These are phyloP conservation scores for Pithys albifrons DNA, from an alignment of 2,113 vertebrate species.

Conservation along the genomic window DNA sequence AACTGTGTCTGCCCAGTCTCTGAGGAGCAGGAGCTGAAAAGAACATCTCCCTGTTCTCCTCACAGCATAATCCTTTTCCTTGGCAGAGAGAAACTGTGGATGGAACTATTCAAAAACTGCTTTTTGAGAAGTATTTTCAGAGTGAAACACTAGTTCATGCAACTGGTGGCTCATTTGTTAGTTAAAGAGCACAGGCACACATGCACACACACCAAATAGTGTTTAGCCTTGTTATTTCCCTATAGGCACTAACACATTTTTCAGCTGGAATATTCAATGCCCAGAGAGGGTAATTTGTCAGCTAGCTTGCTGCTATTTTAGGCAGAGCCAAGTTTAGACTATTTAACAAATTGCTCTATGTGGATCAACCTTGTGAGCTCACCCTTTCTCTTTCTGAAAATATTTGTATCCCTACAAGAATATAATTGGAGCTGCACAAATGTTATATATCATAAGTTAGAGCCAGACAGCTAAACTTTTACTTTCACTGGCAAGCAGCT, in stretches of 20 bases:
- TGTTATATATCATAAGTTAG: background rate
- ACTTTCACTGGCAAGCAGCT: background rate
- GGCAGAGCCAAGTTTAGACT: constrained; percentile 17
- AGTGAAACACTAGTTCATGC: background rate
- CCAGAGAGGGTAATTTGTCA: constrained; percentile 47
- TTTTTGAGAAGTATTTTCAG: background rate
- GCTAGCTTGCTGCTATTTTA: constrained; percentile 35
- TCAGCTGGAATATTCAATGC: constrained; percentile 19
- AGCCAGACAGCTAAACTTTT: background rate
- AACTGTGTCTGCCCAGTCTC: background rate
- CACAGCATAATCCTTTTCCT: background rate
- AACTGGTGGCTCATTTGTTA: constrained; percentile 1
- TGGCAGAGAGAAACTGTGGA: background rate
- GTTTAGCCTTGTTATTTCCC: constrained; percentile 46
- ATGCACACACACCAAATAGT: background rate
- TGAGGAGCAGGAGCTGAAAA: background rate
- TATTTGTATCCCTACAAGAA: constrained; percentile 15
- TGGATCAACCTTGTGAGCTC: constrained; percentile 10
- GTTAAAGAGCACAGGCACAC: background rate
- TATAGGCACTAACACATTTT: constrained; percentile 5
- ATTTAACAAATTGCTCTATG: constrained; percentile 9
- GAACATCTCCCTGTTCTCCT: background rate
- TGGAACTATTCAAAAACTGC: background rate
- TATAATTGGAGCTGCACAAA: background rate
- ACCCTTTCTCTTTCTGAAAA: background rate